Evolutionary conservation across 2,113 vertebrate genomes (phyloP), one percentile per base, ranked within the genome.

Genomic region (Corvus hawaiiensis): DNA sequence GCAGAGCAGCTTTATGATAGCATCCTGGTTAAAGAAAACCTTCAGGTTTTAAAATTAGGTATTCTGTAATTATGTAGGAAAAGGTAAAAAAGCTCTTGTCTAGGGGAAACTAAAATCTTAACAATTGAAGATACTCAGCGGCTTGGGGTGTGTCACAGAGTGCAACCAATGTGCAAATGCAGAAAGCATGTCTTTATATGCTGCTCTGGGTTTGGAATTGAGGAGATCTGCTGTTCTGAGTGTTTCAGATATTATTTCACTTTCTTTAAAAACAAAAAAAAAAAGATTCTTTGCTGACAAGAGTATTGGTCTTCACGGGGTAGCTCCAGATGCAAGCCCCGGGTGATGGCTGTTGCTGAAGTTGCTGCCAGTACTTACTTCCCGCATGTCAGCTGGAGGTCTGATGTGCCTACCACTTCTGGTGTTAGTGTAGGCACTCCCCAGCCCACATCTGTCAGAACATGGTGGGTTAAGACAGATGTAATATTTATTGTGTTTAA

Each of bases 81-180:
- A 55, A 64, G 24, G 6, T 55, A 30, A 43, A 71, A 67, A 41
- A 52, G 13, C 11, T 82, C 11, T 72, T 24, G 1, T 10, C 2
- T 16, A 27, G 26, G 19, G 30, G 26, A 48, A 27, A 44, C 10
- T 16, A 10, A 52, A 75, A 33, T 49, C 26, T 43, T 87, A 12
- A 20, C 11, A n/a, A 3, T 2, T 33, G 27, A 30, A 56, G 13
- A 7, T n/a, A 17, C 11, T 14, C 33, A 23, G 28, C 0, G 0
- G 2, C 16, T 59, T 54, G 13, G 33, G 17, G 3, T 35, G 10
- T 83, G 33, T 86, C 24, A 9, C 30, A 30, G 41, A 19, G 30
- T 26, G 37, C 18, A 58, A 9, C 15, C 16, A 5, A 3, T 15
- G 16, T 49, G 48, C 13, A 85, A 68, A 55, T 64, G 11, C 13